These are phyloP conservation scores for Halichoeres trimaculatus DNA, from an alignment of 2,113 vertebrate species.

Conservation along the genomic window DNA sequence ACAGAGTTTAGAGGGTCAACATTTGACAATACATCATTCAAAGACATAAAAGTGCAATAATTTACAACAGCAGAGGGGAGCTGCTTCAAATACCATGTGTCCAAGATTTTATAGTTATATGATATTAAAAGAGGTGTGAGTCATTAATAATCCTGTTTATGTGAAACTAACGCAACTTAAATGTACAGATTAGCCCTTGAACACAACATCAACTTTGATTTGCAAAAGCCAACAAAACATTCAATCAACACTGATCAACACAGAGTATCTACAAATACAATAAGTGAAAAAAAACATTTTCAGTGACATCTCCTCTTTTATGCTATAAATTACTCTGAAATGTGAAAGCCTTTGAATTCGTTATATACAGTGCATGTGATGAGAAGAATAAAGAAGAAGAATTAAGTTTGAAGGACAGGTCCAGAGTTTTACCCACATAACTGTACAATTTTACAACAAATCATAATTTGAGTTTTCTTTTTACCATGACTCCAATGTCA, in stretches of 20 bases:
- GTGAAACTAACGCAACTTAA: constrained; percentile 48
- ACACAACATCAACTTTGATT: constrained; percentile 48
- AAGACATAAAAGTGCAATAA: constrained; percentile 36
- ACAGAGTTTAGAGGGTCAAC: constrained; percentile 48
- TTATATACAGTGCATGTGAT: constrained; percentile 59
- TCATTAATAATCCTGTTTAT: constrained; percentile 28
- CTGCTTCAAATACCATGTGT: constrained; percentile 8
- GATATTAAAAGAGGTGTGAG: constrained; percentile 26
- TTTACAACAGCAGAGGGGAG: constrained; percentile 46
- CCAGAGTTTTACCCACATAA: constrained; percentile 11
- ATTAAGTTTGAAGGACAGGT: constrained; percentile 13
- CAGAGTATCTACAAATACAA: constrained; percentile 35
- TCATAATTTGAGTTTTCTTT: neutral
- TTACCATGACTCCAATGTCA: neutral
- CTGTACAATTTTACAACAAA: neutral
- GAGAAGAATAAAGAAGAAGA: constrained; percentile 19
- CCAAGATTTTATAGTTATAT: constrained; percentile 13
- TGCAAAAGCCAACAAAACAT: constrained; percentile 42
- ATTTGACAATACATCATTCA: constrained; percentile 32
- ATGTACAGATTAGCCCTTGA: constrained; percentile 71
- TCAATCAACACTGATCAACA: constrained; percentile 48
- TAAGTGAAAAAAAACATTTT: constrained; percentile 28
- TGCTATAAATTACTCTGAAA: constrained; percentile 29
- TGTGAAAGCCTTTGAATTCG: constrained; percentile 27
- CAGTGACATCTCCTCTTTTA: constrained; percentile 12